phyloP scores from a whole-genome alignment of 2,888 invertebrate species.

The Hirtodrosophila histrioides region DNA sequence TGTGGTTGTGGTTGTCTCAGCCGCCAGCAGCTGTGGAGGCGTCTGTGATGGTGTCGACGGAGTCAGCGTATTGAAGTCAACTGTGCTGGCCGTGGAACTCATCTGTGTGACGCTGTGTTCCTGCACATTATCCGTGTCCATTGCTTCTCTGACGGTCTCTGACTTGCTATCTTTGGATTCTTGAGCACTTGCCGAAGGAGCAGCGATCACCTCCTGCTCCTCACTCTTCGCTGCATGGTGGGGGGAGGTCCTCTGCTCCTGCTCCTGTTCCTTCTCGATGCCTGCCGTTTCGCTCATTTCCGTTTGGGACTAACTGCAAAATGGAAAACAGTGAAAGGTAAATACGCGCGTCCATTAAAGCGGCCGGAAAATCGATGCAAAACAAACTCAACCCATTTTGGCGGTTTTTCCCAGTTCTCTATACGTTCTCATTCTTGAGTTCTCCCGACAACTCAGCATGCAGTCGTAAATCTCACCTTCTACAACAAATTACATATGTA shows the following conservation, averaged over 20 bases:
- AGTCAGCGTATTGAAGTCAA: slow-evolving; percentile 66
- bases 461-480: slow-evolving; percentile 68
- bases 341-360: slow-evolving; percentile 22
- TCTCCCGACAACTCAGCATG: slow-evolving; percentile 44
- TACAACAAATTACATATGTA: slow-evolving; percentile 66
- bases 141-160: slow-evolving; percentile 11
- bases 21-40: slow-evolving; percentile 62
- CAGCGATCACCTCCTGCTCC: slow-evolving; percentile 21
- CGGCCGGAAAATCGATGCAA: slow-evolving; percentile 73
- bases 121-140: slow-evolving; percentile 35
- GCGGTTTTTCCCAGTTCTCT: slow-evolving; percentile 69
- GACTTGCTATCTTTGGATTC: slow-evolving; percentile 42
- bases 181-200: slow-evolving; percentile 10
- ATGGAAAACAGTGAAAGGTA: slow-evolving; percentile 9
- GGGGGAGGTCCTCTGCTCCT: neutral
- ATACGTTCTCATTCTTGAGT: slow-evolving; percentile 61
- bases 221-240: slow-evolving; percentile 37
- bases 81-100: slow-evolving; percentile 32
- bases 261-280: slow-evolving; percentile 23
- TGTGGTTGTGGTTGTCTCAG: slow-evolving; percentile 42
- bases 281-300: slow-evolving; percentile 58
- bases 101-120: slow-evolving; percentile 30
- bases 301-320: slow-evolving; percentile 37
- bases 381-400: slow-evolving; percentile 73
- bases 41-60: slow-evolving; percentile 73